Conservation (phyloP, 2,113 vertebrate species). For the Cochlearius cochlearius region DNA sequence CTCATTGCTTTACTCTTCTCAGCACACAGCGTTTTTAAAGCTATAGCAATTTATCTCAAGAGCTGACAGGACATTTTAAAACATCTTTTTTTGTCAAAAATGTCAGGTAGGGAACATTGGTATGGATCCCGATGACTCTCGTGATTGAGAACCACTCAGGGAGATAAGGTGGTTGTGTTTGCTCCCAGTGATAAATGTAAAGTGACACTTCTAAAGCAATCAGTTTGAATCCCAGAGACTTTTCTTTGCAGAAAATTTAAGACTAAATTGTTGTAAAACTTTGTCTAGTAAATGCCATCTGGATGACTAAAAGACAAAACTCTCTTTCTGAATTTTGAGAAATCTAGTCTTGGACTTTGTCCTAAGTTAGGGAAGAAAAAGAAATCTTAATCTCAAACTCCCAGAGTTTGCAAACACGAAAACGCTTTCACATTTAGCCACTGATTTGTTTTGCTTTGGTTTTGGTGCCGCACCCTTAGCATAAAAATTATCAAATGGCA, state of each 20-base stretch:
- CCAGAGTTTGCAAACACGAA: neutral
- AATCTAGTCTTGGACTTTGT: neutral
- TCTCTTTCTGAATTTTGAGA: neutral
- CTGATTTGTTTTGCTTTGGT: neutral
- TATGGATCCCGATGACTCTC: neutral
- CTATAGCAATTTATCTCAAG: neutral
- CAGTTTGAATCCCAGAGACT: neutral
- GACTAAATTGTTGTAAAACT: neutral
- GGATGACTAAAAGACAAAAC: neutral
- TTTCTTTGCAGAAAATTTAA: neutral
- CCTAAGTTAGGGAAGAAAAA: neutral
- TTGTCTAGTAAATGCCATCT: neutral
- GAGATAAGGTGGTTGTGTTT: neutral
- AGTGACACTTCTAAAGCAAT: neutral
- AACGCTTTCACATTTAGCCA: neutral
- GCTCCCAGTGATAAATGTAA: neutral
- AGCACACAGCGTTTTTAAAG: fast-evolving
- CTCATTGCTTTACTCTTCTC: neutral
- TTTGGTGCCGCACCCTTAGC: neutral
- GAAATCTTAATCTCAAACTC: neutral
- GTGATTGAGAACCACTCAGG: neutral
- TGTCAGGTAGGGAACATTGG: neutral
- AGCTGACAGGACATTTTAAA: neutral
- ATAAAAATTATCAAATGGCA: neutral
- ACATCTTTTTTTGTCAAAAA: neutral